Conservation (phyloP, 1,140 invertebrate species). For the Adoxophyes honmai region DNA sequence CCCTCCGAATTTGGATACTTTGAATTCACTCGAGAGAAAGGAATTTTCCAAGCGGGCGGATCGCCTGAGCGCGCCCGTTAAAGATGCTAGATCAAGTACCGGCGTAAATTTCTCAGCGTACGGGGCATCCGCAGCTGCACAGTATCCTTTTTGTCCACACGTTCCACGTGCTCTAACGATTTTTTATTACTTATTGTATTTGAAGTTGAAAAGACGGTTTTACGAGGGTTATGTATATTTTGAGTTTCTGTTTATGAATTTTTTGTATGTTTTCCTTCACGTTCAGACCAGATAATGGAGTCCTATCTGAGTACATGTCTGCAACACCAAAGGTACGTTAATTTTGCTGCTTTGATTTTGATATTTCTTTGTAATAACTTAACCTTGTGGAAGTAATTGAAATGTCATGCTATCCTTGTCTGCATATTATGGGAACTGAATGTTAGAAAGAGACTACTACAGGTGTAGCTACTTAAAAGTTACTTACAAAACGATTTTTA, state of each 20-base stretch:
- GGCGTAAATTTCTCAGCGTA: conserved; percentile 57
- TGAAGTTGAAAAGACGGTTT: neutral
- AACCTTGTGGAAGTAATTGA: conserved; percentile 6
- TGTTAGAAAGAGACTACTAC: neutral
- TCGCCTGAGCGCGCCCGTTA: conserved; percentile 42
- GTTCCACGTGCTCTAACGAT: conserved; percentile 51
- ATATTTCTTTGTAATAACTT: conserved; percentile 20
- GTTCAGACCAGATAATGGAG: conserved; percentile 62
- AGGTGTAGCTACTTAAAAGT: conserved; percentile 30
- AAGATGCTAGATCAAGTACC: conserved; percentile 51
- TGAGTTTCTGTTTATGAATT: conserved; percentile 6
- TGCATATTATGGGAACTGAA: neutral
- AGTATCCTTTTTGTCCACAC: conserved; percentile 60
- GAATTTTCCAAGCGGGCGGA: conserved; percentile 76
- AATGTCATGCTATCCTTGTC: conserved; percentile 14
- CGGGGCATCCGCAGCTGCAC: conserved; percentile 42
- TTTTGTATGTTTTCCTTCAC: conserved; percentile 40
- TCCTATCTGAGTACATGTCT: conserved; percentile 69
- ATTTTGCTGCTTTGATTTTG: conserved; percentile 19
- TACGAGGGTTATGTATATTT: neutral
- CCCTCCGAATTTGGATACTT: conserved; percentile 76
- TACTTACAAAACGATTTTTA: neutral
- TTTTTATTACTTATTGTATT: conserved; percentile 10
- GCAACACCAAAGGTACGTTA: conserved; percentile 63
- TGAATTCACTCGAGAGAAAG: conserved; percentile 80